Percentiles rank a stretch among this genome's conserved stretches.
phyloP scores from a whole-genome alignment of 2,888 invertebrate species.

The Hypomecis atomaria region DNA sequence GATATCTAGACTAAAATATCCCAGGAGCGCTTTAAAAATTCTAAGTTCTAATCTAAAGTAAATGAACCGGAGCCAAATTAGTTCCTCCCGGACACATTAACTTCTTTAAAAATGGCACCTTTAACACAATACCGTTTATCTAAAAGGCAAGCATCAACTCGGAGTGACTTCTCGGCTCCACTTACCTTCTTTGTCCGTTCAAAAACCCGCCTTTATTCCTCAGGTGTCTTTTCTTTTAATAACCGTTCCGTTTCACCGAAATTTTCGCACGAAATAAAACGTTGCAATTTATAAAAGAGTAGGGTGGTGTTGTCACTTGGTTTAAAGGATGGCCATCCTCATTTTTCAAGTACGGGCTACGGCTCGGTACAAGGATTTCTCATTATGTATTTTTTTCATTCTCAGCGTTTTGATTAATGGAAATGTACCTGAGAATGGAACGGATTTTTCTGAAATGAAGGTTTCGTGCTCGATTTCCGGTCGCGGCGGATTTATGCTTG shows the following conservation, averaged over 20 bases:
- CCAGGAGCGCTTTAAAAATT: too few species aligned
- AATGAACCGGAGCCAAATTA: too few species aligned
- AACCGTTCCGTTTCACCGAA: conserved; percentile 48
- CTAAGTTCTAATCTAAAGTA: too few species aligned
- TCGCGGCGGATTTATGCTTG: conserved; percentile 3
- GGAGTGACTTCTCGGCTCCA: conserved; percentile 13
- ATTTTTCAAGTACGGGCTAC: conserved; percentile 46
- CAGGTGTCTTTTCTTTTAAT: conserved; percentile 50
- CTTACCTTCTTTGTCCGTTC: conserved; percentile 16
- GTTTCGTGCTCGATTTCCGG: conserved; percentile 44
- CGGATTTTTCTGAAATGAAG: conserved; percentile 40
- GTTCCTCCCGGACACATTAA: too few species aligned
- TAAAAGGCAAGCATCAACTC: conserved; percentile 11
- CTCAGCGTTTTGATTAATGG: conserved; percentile 55
- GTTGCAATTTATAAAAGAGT: conserved; percentile 49
- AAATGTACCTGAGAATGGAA: conserved; percentile 48
- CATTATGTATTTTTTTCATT: conserved; percentile 44
- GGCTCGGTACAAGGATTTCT: conserved; percentile 27
- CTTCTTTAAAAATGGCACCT: background rate
- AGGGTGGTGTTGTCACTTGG: conserved; percentile 49
- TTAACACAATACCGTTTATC: background rate
- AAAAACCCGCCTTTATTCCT: conserved; percentile 29
- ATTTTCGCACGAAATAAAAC: conserved; percentile 49
- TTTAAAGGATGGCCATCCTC: conserved; percentile 47
- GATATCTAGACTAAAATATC: too few species aligned